Base-by-base conservation (phyloP, 2,888 invertebrate species). In the Uropetala carovei region DNA sequence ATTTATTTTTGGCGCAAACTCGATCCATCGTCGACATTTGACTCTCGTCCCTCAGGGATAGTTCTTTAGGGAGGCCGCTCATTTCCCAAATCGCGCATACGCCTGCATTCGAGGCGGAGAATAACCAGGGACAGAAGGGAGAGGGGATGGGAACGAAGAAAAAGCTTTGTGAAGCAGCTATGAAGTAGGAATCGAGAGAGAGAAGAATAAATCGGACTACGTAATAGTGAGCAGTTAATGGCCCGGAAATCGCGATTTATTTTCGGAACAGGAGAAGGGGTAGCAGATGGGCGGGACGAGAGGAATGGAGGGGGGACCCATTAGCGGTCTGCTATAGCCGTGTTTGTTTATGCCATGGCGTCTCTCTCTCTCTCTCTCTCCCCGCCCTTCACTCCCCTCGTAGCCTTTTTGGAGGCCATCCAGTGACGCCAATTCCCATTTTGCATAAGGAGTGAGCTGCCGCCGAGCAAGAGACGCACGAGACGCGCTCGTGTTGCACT, bases 231-330 rank as follows among this genome's bases (percentile, higher is more conserved):
- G 30, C 30, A 43, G 57, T 22, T 58, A 85, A 58, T 22, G 58
- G 89, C 43, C 89, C 89, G 89, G 89, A 89, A 89, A 58, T 68
- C 64, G 89, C 60, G 89, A 89, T 89, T 43, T 89, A 89, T 89
- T 89, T 89, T 89, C 64, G 89, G 60, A 89, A 30, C 60, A 27
- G 1, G 59, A 58, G 86, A 16, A 82, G 27, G 30, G 83, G 11
- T 5, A 43, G 43, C 43, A 43, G 43, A 43, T 43, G 43, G 43
- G 43, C 5, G 43, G 43, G 75, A 4, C n/a, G 22, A 68, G 22
- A 22, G 68, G 68, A 22, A 68, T 18, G 8, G 68, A 68, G 68
- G 68, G 27, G 43, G 10, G 22, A 75, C 75, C 75, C 75, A 75
- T 75, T 75, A 75, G 75, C 75, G 75, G 75, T 22, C 75, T 22